Evolutionary conservation across 2,888 invertebrate species (phyloP).

Genomic region (Aleiodes alternator): DNA sequence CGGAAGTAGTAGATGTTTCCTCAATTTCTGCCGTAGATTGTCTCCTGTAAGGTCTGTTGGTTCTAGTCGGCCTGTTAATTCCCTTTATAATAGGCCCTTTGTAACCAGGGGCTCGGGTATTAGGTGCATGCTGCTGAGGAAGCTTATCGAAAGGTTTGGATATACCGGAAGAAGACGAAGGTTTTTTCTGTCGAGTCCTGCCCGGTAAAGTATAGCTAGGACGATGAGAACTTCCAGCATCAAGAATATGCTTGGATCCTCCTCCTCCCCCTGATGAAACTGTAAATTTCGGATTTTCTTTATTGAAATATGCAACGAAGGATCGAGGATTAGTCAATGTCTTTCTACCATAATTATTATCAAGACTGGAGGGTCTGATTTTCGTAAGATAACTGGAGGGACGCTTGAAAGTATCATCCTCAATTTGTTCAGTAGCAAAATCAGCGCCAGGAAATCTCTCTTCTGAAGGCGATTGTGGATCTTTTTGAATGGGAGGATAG

Average conservation of each 20-base stretch:
- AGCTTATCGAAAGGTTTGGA: conserved; percentile 71
- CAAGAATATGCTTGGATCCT: conserved; percentile 57
- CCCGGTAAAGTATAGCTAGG: conserved; percentile 61
- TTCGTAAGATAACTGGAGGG: conserved; percentile 61
- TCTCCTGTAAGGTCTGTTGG: conserved; percentile 68
- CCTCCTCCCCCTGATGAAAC: conserved; percentile 7
- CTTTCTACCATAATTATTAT: conserved; percentile 57
- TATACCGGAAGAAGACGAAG: conserved; percentile 52
- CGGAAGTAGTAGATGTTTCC: conserved; percentile 50
- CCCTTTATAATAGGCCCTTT: conserved; percentile 67
- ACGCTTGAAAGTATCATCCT: conserved; percentile 58
- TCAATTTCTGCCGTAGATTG: conserved; percentile 63
- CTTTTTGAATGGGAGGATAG: conserved; percentile 80
- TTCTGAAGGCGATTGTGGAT: conserved; percentile 77
- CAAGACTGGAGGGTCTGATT: conserved; percentile 56
- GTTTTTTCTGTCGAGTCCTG: conserved; percentile 67
- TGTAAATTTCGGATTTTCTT: conserved; percentile 6
- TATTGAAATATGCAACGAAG: background rate
- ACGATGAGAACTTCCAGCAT: conserved; percentile 60
- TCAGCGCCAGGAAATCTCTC: conserved; percentile 80
- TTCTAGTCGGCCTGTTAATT: conserved; percentile 60
- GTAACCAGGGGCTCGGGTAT: conserved; percentile 73
- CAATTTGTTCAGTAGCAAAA: conserved; percentile 64
- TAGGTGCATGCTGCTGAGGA: conserved; percentile 73
- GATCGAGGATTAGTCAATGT: background rate